Evolutionary conservation across 2,888 invertebrate species (phyloP).

Genomic region (Sarcophaga subvicina): DNA sequence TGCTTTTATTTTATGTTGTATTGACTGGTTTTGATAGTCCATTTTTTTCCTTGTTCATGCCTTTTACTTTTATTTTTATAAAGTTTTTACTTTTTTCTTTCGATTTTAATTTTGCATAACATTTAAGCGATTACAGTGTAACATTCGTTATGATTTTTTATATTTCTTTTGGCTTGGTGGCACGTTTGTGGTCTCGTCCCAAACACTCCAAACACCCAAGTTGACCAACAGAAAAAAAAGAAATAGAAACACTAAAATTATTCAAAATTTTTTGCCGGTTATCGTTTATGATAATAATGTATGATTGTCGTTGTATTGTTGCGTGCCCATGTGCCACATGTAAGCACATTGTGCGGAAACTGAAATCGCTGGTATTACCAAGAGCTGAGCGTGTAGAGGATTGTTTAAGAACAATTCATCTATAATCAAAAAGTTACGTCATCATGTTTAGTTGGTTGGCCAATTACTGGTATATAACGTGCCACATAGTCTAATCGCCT

Average conservation of each 20-base stretch:
- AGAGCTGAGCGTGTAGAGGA: neutral
- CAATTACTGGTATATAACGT: too few relatives aligned
- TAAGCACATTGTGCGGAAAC: neutral
- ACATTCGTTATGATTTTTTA: neutral
- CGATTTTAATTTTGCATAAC: slow-evolving; percentile 34
- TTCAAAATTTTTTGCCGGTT: slow-evolving; percentile 30
- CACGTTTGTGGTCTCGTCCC: neutral
- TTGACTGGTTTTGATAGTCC: neutral
- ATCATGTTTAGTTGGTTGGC: neutral
- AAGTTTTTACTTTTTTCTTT: neutral
- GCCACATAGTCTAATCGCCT: too few relatives aligned
- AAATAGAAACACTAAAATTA: neutral
- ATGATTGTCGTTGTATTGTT: neutral
- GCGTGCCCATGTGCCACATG: neutral
- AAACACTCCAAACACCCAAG: neutral
- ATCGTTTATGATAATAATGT: slow-evolving; percentile 4
- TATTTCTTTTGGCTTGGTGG: neutral
- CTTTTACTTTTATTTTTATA: slow-evolving; percentile 46
- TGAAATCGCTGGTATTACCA: neutral
- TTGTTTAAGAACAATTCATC: neutral
- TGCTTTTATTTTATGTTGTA: slow-evolving; percentile 4
- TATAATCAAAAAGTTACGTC: neutral
- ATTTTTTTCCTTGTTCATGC: slow-evolving; percentile 22
- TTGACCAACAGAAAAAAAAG: neutral
- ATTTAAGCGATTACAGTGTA: slow-evolving; percentile 37